phyloP scores from a whole-genome alignment of 2,113 vertebrate species.

The Eptesicus fuscus region DNA sequence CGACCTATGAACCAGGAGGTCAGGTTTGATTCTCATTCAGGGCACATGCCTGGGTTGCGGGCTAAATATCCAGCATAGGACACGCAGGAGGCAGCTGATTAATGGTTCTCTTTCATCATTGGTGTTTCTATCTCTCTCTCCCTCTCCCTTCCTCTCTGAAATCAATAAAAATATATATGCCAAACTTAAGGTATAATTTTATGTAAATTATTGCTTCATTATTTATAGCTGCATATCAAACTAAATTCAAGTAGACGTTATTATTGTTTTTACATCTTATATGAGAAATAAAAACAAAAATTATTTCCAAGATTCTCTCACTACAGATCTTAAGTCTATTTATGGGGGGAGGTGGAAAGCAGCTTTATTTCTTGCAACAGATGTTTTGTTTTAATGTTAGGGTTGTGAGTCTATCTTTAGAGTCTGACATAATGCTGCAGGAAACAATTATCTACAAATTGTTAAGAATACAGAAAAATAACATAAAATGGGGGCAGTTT shows the following conservation, averaged over 20 bases:
- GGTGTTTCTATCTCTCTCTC: too few species aligned
- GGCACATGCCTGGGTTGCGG: not conserved
- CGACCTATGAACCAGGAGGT: not conserved
- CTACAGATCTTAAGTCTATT: not conserved
- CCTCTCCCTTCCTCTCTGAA: too few species aligned
- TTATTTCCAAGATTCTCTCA: not conserved
- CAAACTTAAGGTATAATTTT: not conserved
- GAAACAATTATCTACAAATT: conserved; percentile 57
- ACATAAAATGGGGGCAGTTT: not conserved
- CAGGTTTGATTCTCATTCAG: not conserved
- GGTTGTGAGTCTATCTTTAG: conserved; percentile 48
- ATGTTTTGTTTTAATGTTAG: conserved; percentile 66
- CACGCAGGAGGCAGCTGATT: not conserved
- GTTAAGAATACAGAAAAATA: conserved; percentile 26
- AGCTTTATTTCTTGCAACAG: conserved; percentile 25
- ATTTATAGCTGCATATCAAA: not conserved
- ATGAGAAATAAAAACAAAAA: not conserved
- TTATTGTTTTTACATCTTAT: not conserved
- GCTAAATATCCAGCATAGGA: not conserved
- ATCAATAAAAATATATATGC: too few species aligned
- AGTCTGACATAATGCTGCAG: conserved; percentile 37
- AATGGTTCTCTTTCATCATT: not conserved
- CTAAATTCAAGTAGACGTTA: not conserved
- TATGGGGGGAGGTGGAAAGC: not conserved
- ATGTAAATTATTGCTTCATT: not conserved